Conservation (phyloP, 2,888 invertebrate species). For the Rotaria macrura region DNA sequence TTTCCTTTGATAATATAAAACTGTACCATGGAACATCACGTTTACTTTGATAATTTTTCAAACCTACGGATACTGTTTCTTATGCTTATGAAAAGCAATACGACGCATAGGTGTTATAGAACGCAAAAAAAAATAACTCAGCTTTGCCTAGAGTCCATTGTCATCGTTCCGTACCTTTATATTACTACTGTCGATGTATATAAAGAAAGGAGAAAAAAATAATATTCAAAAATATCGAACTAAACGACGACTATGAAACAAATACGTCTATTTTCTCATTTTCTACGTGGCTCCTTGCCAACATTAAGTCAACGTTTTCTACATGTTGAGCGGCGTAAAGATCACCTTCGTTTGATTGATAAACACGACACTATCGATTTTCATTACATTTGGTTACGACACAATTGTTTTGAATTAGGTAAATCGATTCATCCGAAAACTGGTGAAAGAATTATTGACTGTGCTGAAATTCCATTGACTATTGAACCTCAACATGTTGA, state of each 20-base stretch:
- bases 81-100: too few species aligned
- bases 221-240: background rate
- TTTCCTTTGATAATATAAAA: too few species aligned
- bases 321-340: background rate
- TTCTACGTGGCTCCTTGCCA: background rate
- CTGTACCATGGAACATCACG: too few species aligned
- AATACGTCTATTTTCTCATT: background rate
- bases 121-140: too few species aligned
- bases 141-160: too few species aligned
- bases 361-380: background rate
- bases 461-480: background rate
- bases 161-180: too few species aligned
- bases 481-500: background rate
- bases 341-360: background rate
- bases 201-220: too few species aligned
- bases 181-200: too few species aligned
- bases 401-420: background rate
- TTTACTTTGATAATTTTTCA: too few species aligned
- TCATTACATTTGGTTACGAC: slow-evolving; percentile 17
- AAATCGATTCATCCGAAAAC: background rate
- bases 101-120: too few species aligned
- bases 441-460: background rate
- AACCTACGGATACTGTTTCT: too few species aligned
- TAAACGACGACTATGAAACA: background rate
- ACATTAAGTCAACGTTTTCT: background rate